Evolutionary conservation across 2,888 invertebrate genomes (phyloP), one percentile per base, ranked within the genome.

Genomic region (Diploptera punctata): DNA sequence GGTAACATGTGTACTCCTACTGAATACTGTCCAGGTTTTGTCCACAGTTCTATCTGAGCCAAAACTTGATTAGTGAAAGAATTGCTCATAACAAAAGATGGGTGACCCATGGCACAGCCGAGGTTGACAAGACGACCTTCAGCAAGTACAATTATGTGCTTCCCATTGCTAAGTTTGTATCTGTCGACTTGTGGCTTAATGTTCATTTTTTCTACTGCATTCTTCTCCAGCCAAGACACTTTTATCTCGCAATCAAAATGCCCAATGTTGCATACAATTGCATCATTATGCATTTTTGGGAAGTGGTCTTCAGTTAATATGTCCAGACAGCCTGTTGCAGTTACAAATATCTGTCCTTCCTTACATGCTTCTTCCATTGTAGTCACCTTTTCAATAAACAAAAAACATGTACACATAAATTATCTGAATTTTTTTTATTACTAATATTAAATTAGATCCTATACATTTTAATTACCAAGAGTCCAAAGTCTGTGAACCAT

Each of bases 201-300:
- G 81, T 95, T 96, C 21, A 93, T 89, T 85, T 98, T 98, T 77
- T 91, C 89, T 69, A 86, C 87, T 68, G 94, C 91, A 85, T 98
- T 98, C 70, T 92, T 91, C 72, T 97, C 95, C 71, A 99, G 85
- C 98, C 98, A 99, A 54, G 91, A 88, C 16, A 99, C 96, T 83
- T 99, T 94, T 77, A 99, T 93, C 87, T 99, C 99, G 82, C 95
- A 96, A 83, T 99, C 99, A 83, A 99, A 99, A 83, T 99, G 99
- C 5, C 99, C 99, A 82, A 99, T 99, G 82, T 99, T 99, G 83
- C 99, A 99, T 70, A 99, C 95, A 81, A 99, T 98, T 49, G 95
- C 90, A 84, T 99, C 98, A 82, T 99, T 95, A 77, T 92, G 91
- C 97, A 99, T 98, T 78, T 91, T 88, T 70, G 90, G 80, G 81